These are phyloP conservation scores for Myoxocephalus aenaeus DNA, from an alignment of 2,797 vertebrate genomes.

Conservation along the genomic window DNA sequence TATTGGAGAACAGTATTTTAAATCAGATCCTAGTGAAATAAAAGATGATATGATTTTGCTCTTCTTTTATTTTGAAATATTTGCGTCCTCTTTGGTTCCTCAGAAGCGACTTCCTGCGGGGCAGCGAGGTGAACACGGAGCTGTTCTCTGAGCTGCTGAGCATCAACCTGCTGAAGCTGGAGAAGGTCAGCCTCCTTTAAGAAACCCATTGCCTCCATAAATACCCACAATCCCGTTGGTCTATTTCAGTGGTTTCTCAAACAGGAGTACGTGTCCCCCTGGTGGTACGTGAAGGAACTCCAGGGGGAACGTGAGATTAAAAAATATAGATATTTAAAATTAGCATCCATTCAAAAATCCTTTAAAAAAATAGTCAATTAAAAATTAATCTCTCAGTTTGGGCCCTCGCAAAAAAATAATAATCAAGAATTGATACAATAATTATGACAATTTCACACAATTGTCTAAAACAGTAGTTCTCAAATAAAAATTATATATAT, in stretches of 20 bases:
- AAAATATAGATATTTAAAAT: no score
- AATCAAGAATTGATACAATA: no score
- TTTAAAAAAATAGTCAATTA: no score
- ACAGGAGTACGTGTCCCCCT: no score
- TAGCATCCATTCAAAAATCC: no score
- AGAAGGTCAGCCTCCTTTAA: constrained; percentile 85
- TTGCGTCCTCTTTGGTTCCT: constrained; percentile 30
- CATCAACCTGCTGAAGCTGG: constrained; percentile 90
- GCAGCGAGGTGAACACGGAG: constrained; percentile 82
- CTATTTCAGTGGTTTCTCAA: not conserved
- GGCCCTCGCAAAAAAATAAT: no score
- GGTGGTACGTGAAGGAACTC: no score
- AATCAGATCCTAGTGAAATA: not conserved
- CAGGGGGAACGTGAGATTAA: no score
- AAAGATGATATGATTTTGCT: not conserved
- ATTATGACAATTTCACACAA: no score
- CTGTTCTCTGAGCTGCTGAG: constrained; percentile 88
- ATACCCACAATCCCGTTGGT: not conserved
- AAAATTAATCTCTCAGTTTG: no score
- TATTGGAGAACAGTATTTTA: not conserved
- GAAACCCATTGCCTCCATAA: not conserved
- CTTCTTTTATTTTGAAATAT: not conserved
- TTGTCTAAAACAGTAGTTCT: no score
- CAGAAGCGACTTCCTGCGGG: constrained; percentile 75
- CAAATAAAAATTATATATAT: no score